A percentile compares a stretch with the other conserved stretches of the same genome.
Conservation (phyloP, 2,797 vertebrate species). For the Poecile montanus region DNA sequence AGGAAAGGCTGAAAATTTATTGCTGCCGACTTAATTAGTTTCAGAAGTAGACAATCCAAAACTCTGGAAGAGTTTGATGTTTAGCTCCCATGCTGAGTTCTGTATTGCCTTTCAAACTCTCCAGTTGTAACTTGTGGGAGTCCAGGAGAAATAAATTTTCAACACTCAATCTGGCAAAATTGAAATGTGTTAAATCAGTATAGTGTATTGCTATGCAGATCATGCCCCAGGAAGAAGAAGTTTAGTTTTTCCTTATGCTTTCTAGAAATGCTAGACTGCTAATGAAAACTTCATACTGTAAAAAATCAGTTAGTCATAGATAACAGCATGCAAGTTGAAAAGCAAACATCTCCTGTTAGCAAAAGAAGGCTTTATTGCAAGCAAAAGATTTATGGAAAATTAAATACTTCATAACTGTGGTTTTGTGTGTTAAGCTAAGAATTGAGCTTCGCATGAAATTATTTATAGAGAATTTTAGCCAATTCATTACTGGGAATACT, state of each 20-base stretch:
- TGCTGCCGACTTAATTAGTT: slow-evolving; percentile 13
- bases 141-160: neutral
- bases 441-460: neutral
- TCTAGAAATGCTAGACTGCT: neutral
- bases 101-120: neutral
- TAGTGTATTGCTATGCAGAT: neutral
- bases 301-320: neutral
- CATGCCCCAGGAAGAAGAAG: neutral
- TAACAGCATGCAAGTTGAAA: neutral
- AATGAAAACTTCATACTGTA: neutral
- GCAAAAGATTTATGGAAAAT: neutral
- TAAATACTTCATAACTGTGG: neutral
- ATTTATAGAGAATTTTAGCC: neutral
- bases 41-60: neutral
- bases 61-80: neutral
- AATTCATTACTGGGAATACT: neutral
- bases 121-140: neutral
- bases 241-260: neutral
- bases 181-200: neutral
- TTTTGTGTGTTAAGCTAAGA: neutral
- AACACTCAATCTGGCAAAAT: neutral
- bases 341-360: neutral
- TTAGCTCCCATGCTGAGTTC: neutral
- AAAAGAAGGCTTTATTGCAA: neutral
- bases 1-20: neutral